Evolutionary conservation across 2,797 vertebrate species (phyloP).

Genomic region (Malacoraja senta): DNA sequence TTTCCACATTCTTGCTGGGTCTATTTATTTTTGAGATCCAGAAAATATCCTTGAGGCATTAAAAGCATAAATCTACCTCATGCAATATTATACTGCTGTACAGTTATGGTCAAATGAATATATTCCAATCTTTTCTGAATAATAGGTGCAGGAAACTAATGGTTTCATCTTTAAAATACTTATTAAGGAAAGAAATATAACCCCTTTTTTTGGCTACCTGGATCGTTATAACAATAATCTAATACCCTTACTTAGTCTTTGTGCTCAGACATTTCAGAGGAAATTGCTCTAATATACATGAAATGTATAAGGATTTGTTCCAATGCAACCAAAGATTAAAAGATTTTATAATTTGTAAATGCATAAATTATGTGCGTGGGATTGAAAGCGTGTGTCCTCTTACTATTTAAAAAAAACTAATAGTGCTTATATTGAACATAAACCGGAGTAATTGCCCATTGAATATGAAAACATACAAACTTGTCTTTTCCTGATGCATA

Average conservation of each 20-base stretch:
- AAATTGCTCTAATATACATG: background rate
- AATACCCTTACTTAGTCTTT: background rate
- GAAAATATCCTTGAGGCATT: background rate
- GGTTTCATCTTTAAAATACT: background rate
- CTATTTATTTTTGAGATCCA: background rate
- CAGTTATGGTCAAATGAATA: background rate
- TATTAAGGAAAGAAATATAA: background rate
- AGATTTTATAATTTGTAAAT: background rate
- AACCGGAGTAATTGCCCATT: background rate
- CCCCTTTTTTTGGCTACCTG: background rate
- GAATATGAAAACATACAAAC: background rate
- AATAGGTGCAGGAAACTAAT: background rate
- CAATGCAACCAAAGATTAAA: slow-evolving; percentile 2
- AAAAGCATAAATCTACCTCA: background rate
- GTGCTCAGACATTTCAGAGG: background rate
- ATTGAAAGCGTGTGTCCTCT: too few relatives aligned
- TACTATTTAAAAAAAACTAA: background rate
- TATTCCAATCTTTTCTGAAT: background rate
- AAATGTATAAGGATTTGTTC: background rate
- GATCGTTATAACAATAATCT: background rate
- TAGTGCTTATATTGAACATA: background rate
- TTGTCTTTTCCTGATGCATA: background rate
- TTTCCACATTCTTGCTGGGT: background rate
- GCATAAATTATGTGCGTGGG: background rate
- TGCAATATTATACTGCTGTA: background rate